phyloP scores from a whole-genome alignment of 1,140 invertebrate species.

The Calliphora vicina region DNA sequence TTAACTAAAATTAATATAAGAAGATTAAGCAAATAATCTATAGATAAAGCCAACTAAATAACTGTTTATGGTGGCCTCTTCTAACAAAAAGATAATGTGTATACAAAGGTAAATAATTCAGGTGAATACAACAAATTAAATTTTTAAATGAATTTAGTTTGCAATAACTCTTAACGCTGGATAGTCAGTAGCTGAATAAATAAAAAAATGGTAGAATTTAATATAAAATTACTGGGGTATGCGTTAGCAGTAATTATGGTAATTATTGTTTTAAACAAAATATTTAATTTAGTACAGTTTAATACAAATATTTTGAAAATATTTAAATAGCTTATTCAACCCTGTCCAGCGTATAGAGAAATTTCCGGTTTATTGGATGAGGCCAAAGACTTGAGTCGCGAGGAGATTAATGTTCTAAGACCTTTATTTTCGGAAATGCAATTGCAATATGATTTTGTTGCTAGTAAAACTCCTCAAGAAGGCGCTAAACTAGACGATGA shows the following conservation, averaged over 20 bases:
- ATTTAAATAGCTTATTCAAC: neutral
- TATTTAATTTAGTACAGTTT: neutral
- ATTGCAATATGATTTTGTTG: conserved; percentile 50
- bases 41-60: neutral
- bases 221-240: neutral
- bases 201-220: neutral
- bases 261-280: neutral
- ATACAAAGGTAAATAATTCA: neutral
- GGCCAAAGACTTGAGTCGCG: conserved; percentile 43
- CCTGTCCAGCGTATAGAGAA: neutral
- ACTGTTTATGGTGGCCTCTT: neutral
- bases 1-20: too few relatives aligned
- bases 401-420: conserved; percentile 48
- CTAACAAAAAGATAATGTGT: neutral
- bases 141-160: neutral
- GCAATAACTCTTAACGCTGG: neutral
- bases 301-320: neutral
- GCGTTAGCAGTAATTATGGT: neutral
- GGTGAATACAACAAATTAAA: neutral
- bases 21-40: neutral
- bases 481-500: conserved; percentile 40
- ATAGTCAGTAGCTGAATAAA: neutral
- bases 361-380: conserved; percentile 43
- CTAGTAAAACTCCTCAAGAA: conserved; percentile 40
- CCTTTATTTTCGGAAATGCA: conserved; percentile 53